Percentiles rank a stretch among this genome's conserved stretches.
These are phyloP conservation scores for Cricetomys ansorgei DNA, from an alignment of 2,113 vertebrate genomes.

Conservation along the genomic window DNA sequence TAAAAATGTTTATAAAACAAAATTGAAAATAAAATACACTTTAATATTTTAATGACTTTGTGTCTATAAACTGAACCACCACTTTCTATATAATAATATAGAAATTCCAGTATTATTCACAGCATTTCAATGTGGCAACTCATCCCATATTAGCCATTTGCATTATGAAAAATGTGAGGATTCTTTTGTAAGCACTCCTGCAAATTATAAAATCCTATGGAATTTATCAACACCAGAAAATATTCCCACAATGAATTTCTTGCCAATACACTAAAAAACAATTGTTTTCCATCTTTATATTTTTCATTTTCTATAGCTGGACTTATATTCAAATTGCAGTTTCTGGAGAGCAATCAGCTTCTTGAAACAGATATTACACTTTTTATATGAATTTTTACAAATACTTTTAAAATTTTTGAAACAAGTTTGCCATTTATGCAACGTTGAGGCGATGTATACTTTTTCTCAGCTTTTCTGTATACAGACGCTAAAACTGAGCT, in stretches of 20 bases:
- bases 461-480: not conserved
- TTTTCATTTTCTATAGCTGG: not conserved
- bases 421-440: not conserved
- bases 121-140: too few species aligned
- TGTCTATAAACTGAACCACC: too few species aligned
- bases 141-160: not conserved
- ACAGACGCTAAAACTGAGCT: not conserved
- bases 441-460: not conserved
- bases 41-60: too few species aligned
- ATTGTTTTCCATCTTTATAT: not conserved
- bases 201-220: too few species aligned
- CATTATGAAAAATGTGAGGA: not conserved
- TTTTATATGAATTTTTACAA: not conserved
- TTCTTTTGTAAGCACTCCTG: not conserved
- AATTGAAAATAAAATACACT: too few species aligned
- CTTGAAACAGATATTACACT: not conserved
- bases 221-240: not conserved
- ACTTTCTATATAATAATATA: too few species aligned
- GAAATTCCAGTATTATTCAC: too few species aligned
- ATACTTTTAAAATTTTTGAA: not conserved
- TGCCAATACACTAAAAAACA: not conserved
- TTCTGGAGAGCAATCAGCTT: not conserved
- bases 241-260: not conserved
- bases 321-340: not conserved
- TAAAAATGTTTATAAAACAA: too few species aligned